A percentile compares a stretch with the other conserved stretches of the same genome.
Conservation (phyloP, 2,888 invertebrate species). For the Tenthredo notha region DNA sequence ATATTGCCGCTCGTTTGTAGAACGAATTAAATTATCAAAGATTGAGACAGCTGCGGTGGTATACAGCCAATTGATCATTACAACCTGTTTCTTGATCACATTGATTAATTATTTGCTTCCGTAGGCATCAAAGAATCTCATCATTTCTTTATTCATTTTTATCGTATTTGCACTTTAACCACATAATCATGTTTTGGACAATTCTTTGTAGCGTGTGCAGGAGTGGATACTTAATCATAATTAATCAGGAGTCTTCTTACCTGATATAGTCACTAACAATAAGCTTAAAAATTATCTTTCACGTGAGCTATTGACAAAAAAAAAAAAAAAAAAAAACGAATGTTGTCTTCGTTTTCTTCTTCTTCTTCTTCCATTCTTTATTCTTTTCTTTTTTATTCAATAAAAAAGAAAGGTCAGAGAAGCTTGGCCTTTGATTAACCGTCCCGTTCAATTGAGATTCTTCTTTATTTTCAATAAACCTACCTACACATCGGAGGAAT, state of each 20-base stretch:
- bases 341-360: background rate
- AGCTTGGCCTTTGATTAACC: conserved; percentile 34
- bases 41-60: background rate
- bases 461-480: background rate
- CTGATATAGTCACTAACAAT: background rate
- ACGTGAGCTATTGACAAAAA: background rate
- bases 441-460: background rate
- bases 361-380: background rate
- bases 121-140: background rate
- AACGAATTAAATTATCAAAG: background rate
- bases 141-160: conserved; percentile 2
- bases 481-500: background rate
- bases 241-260: conserved; percentile 5
- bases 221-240: background rate
- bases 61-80: conserved; percentile 2
- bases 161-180: background rate
- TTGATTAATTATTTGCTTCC: conserved; percentile 9
- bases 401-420: conserved; percentile 2
- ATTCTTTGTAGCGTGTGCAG: background rate
- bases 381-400: background rate
- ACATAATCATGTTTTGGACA: background rate
- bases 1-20: background rate
- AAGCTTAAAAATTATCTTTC: background rate
- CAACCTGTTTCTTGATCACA: background rate
- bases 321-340: background rate